Percentiles rank a stretch among this genome's conserved stretches.
These are phyloP conservation scores for Drosophila mulleri DNA, from an alignment of 2,888 invertebrate genomes.

Conservation along the genomic window DNA sequence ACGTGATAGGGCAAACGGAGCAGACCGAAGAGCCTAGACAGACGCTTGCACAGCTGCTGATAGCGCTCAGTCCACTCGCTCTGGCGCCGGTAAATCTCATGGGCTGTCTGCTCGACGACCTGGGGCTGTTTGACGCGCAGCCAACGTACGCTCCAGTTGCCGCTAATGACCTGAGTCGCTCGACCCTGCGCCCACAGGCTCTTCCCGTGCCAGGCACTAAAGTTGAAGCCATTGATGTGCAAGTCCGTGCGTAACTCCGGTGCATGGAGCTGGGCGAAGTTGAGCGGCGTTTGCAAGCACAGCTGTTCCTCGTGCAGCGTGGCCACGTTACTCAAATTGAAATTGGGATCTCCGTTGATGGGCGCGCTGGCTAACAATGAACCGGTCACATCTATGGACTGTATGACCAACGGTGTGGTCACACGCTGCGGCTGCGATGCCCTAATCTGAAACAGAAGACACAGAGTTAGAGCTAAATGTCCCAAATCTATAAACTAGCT, in stretches of 20 bases:
- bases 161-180: constrained; percentile 84
- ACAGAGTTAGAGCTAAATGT: not conserved
- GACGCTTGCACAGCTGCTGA: constrained; percentile 59
- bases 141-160: constrained; percentile 85
- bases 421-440: constrained; percentile 81
- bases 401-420: constrained; percentile 83
- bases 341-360: constrained; percentile 83
- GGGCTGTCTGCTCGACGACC: not conserved
- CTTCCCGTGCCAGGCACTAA: constrained; percentile 85
- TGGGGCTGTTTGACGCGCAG: constrained; percentile 55
- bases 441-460: constrained; percentile 60
- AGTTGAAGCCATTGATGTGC: constrained; percentile 84
- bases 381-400: constrained; percentile 81
- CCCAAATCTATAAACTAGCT: constrained; percentile 38
- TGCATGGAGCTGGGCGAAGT: constrained; percentile 70
- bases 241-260: constrained; percentile 71
- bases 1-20: constrained; percentile 56
- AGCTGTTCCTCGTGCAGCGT: constrained; percentile 77
- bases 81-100: constrained; percentile 53
- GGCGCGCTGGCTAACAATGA: constrained; percentile 73
- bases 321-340: constrained; percentile 83
- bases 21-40: constrained; percentile 38
- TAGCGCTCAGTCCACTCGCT: constrained; percentile 24
- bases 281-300: constrained; percentile 76
- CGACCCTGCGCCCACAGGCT: constrained; percentile 81